These are phyloP conservation scores for Diceros bicornis DNA, from an alignment of 2,797 vertebrate genomes.

Conservation along the genomic window DNA sequence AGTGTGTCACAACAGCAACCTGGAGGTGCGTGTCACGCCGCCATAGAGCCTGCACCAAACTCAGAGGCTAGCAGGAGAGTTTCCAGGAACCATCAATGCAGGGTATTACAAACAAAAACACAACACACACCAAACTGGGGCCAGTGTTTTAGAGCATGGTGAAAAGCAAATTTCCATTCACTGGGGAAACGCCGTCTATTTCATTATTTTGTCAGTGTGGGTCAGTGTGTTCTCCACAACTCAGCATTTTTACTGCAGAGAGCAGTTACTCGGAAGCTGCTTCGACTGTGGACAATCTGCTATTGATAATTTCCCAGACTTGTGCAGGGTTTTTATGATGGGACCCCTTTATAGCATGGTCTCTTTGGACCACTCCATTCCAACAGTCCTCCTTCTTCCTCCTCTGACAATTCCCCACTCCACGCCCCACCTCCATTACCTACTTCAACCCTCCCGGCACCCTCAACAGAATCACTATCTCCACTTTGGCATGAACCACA, in stretches of 20 bases:
- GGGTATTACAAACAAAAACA: conserved; percentile 51
- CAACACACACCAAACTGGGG: neutral
- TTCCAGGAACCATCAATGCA: conserved; percentile 50
- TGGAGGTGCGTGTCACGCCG: neutral
- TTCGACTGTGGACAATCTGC: neutral
- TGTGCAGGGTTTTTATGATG: neutral
- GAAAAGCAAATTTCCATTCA: conserved; percentile 59
- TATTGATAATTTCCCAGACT: neutral
- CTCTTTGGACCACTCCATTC: neutral
- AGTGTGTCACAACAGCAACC: neutral
- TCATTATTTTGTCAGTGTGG: conserved; percentile 29
- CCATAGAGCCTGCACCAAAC: neutral
- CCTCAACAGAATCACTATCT: neutral
- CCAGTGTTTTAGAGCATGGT: conserved; percentile 58
- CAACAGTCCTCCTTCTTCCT: neutral
- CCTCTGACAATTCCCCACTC: neutral
- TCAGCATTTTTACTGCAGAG: neutral
- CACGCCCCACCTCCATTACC: neutral
- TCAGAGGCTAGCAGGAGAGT: neutral
- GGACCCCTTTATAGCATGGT: neutral
- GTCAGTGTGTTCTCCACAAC: conserved; percentile 56
- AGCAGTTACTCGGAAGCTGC: neutral
- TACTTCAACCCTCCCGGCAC: neutral
- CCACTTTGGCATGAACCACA: neutral
- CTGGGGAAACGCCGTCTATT: conserved; percentile 53